Evolutionary conservation across 2,888 invertebrate species (phyloP), one percentile per base, ranked within the genome.

Genomic region (Oscheius sp.): DNA sequence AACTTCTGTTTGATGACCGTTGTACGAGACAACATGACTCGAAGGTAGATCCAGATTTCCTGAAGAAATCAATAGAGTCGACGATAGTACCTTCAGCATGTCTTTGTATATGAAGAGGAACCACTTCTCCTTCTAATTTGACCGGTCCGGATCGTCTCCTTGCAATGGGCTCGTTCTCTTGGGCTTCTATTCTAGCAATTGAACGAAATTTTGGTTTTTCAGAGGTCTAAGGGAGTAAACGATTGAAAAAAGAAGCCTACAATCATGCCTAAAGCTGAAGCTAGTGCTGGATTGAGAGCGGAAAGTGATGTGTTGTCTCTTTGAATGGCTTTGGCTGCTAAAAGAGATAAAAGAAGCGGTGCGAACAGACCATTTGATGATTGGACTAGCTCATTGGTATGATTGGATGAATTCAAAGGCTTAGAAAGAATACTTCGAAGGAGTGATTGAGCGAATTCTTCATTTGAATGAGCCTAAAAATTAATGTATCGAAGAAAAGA

Each of bases 1-100:
- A 64, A 75, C 69, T 51, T 65, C 66, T 12, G n/a, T 3, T 22
- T 47, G 32, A 0, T 26, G 33, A 12, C 62, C 62, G 12, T 62
- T 62, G 33, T 47, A 62, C 9, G 45, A 45, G 20, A 62, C 62
- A 2, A 32, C 20, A 33, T 62, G 62, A 47, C 49, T 47, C 12
- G 47, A 44, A 20, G 59, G 59, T 14, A 59, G 59, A 28, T 59
- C 44, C 26, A 44, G 1, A 12, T 26, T 5, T n/a, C 28, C 59
- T 59, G 44, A 44, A 59, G 28, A 36, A 36, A 14, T 14, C 14
- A 36, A 36, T 9, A 36, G 14, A 9, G 36, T 14, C 36, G 36
- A 22, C 3, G 17, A 22, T 20, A 32, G n/a, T 2, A 54, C 54
- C 54, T n/a, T 33, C 54, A 20, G 32, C 33, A 33, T 54, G 44